Evolutionary conservation across 2,797 vertebrate species (phyloP), one percentile per base, ranked within the genome.

Genomic region (Lithobates pipiens): DNA sequence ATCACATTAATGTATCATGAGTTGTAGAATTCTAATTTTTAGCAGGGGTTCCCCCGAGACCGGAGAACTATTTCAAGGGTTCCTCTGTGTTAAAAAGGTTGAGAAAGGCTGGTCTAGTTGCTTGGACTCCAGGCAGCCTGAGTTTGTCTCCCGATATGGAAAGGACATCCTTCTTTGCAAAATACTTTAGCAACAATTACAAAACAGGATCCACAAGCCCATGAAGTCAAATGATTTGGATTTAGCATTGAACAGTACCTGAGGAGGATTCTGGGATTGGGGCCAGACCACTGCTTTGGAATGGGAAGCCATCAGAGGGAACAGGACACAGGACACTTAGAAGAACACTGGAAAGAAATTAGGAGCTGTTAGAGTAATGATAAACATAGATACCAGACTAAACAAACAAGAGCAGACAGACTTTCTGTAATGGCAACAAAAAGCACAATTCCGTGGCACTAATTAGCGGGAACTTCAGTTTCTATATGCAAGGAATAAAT

Each of bases 191-290:
- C 11, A 46, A 46, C 50, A 54, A 18, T 54, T 16, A 13, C 50
- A 54, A 50, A 54, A 54, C 50, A 16, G 15, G 16, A 4, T 16
- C 3, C 50, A 16, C 13, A 54, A 54, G 16, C 21, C 32, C 1
- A 3, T 3, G 18, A 61, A 76, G 21, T 32, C 27, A 27, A 46
- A 67, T 50, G 6, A 10, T 32, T 32, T 63, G 57, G 57, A 63
- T 63, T 63, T 63, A 15, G 23, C 7, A 65, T 65, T 25, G 10
- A 32, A n/a, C 10, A 11, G 7, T 86, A 86, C 85, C 85, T 76
- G 85, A 32, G 44, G 67, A 80, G 18, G 32, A 76, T 65, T 86
- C 85, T 23, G 34, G 75, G 67, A 86, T 76, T 0, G 72, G 65
- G 25, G 76, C 34, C 15, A 81, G 32, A 27, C 21, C 54, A 61